phyloP scores from a whole-genome alignment of 2,113 vertebrate species.

The Oryzias javanicus region DNA sequence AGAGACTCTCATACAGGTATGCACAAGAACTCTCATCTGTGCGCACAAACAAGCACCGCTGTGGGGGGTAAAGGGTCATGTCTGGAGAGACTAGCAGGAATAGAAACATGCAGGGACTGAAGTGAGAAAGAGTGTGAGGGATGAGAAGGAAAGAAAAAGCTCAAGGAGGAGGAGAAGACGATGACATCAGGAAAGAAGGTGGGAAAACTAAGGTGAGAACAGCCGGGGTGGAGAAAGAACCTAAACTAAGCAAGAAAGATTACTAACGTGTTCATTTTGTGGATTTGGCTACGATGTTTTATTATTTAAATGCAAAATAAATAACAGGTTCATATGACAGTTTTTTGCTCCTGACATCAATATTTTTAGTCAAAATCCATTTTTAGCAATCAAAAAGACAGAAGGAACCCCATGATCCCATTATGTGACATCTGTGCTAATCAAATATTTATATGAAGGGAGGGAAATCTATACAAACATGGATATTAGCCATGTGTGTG shows the following conservation, averaged over 20 bases:
- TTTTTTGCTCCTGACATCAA: too few relatives aligned
- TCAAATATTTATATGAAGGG: constrained; percentile 58
- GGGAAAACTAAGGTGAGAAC: constrained; percentile 15
- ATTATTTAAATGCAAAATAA: not conserved
- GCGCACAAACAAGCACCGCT: constrained; percentile 27
- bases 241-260: not conserved
- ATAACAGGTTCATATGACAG: too few relatives aligned
- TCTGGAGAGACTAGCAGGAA: constrained; percentile 39
- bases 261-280: not conserved
- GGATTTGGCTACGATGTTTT: not conserved
- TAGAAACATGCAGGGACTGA: constrained; percentile 33
- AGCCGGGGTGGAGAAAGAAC: not conserved
- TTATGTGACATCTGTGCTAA: constrained; percentile 38
- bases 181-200: constrained; percentile 7
- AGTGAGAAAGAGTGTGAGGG: constrained; percentile 21
- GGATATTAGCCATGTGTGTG: constrained; percentile 11
- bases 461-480: constrained; percentile 30
- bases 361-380: not conserved
- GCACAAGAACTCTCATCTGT: constrained; percentile 18
- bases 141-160: constrained; percentile 14
- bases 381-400: constrained; percentile 25
- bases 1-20: constrained; percentile 31
- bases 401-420: constrained; percentile 13
- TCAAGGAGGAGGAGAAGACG: constrained; percentile 13
- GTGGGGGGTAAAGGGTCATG: constrained; percentile 36